A percentile compares a stretch with the other conserved stretches of the same genome.
Conservation (phyloP, 2,888 invertebrate species). For the Drosophila recens region DNA sequence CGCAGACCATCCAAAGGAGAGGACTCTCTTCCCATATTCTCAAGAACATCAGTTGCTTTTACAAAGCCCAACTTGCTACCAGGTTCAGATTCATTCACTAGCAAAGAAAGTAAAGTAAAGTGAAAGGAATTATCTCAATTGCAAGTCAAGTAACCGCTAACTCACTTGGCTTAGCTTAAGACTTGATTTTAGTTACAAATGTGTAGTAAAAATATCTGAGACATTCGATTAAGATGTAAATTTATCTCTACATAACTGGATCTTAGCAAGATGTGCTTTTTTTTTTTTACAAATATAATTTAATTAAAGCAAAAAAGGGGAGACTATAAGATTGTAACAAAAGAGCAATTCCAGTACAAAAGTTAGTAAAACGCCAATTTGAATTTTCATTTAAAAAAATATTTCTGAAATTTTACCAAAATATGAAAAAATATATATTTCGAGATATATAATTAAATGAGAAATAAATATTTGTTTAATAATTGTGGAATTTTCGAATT, state of each 20-base stretch:
- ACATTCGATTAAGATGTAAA: neutral
- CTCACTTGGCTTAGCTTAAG: neutral
- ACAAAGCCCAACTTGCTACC: slow-evolving; percentile 33
- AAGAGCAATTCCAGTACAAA: too few species aligned
- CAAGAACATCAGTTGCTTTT: slow-evolving; percentile 30
- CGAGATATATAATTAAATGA: too few species aligned
- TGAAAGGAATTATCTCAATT: slow-evolving; percentile 44
- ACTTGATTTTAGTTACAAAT: neutral
- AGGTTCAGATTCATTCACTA: slow-evolving; percentile 57
- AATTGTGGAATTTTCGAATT: too few species aligned
- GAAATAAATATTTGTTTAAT: too few species aligned
- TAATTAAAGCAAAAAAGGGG: too few species aligned
- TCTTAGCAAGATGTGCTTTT: too few species aligned
- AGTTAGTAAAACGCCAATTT: too few species aligned
- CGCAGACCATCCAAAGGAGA: slow-evolving; percentile 20
- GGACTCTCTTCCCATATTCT: slow-evolving; percentile 36
- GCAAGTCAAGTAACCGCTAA: slow-evolving; percentile 15
- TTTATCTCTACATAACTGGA: neutral
- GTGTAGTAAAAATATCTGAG: neutral
- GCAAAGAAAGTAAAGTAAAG: slow-evolving; percentile 21
- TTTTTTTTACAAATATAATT: neutral
- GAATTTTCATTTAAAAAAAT: too few species aligned
- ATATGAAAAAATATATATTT: too few species aligned
- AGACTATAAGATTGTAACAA: too few species aligned
- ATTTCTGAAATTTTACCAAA: too few species aligned